Percentiles rank a stretch among this genome's conserved stretches.
Conservation (phyloP, 2,888 invertebrate species). For the Agonopterix alstromeriana region DNA sequence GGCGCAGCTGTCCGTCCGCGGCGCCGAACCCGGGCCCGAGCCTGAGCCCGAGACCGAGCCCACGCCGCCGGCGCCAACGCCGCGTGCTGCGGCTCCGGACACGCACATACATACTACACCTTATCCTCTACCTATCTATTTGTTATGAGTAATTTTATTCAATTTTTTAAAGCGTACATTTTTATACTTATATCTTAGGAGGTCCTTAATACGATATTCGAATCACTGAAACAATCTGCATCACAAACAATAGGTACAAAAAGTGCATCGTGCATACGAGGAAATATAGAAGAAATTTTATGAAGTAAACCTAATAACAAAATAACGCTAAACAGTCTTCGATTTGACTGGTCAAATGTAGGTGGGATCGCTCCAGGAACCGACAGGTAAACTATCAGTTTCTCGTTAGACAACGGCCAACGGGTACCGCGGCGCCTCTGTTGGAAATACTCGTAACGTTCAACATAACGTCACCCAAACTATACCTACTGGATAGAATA, state of each 20-base stretch:
- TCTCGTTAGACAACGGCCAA: conserved; percentile 7
- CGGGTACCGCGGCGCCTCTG: conserved; percentile 12
- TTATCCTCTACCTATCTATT: conserved; percentile 70
- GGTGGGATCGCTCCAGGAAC: conserved; percentile 65
- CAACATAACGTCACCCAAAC: conserved; percentile 12
- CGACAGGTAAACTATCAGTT: conserved; percentile 25
- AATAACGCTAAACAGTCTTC: conserved; percentile 70
- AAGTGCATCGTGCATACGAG: conserved; percentile 56
- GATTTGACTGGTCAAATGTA: conserved; percentile 65
- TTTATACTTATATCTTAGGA: conserved; percentile 70
- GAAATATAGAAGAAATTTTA: conserved; percentile 45
- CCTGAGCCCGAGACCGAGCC: too few relatives aligned
- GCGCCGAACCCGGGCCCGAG: not conserved
- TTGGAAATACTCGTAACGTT: conserved; percentile 9
- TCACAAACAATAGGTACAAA: conserved; percentile 45
- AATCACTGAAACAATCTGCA: conserved; percentile 23
- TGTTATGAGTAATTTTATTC: conserved; percentile 64
- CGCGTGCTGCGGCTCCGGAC: conserved; percentile 35
- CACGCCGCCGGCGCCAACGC: conserved; percentile 2
- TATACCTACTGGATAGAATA: conserved; percentile 11
- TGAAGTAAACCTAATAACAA: conserved; percentile 62
- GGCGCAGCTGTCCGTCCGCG: not conserved
- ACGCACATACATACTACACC: conserved; percentile 61
- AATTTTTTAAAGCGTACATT: conserved; percentile 77
- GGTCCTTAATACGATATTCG: conserved; percentile 61